Conservation (phyloP, 1,140 invertebrate genomes). For the Anoplolepis gracilipes region DNA sequence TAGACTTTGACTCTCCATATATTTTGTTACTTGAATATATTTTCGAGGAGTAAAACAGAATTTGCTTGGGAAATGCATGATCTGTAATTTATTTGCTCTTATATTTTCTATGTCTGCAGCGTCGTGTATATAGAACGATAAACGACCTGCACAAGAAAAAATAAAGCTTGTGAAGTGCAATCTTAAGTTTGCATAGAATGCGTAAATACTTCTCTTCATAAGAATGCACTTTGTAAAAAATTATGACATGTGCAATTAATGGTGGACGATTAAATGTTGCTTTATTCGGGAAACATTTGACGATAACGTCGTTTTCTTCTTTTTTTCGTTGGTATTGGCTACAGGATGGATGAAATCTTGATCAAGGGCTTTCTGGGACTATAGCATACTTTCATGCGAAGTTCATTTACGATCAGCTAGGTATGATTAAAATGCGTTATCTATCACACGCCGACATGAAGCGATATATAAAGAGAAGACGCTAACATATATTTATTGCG, state of each 20-base stretch:
- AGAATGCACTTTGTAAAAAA: slow-evolving; percentile 28
- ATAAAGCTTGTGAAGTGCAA: slow-evolving; percentile 80
- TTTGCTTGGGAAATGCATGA: slow-evolving; percentile 59
- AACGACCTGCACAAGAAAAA: slow-evolving; percentile 74
- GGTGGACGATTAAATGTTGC: slow-evolving; percentile 66
- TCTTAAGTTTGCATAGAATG: slow-evolving; percentile 28
- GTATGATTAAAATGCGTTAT: slow-evolving; percentile 12
- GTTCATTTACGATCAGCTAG: slow-evolving; percentile 56
- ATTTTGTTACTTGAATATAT: neutral
- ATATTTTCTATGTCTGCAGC: slow-evolving; percentile 20
- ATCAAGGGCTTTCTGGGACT: slow-evolving; percentile 78
- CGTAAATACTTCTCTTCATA: slow-evolving; percentile 46
- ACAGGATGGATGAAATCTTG: slow-evolving; percentile 70
- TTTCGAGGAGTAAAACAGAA: neutral
- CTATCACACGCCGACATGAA: neutral
- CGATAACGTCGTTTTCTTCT: slow-evolving; percentile 17
- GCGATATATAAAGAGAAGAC: neutral
- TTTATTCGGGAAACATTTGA: slow-evolving; percentile 60
- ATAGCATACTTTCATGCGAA: slow-evolving; percentile 70
- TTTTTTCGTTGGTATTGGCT: slow-evolving; percentile 70
- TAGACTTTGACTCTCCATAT: neutral
- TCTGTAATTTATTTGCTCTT: slow-evolving; percentile 31
- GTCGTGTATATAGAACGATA: slow-evolving; percentile 8
- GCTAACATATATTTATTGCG: neutral
- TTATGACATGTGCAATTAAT: slow-evolving; percentile 63